These are phyloP conservation scores for Fregata magnificens DNA, from an alignment of 2,113 vertebrate species.

Conservation along the genomic window DNA sequence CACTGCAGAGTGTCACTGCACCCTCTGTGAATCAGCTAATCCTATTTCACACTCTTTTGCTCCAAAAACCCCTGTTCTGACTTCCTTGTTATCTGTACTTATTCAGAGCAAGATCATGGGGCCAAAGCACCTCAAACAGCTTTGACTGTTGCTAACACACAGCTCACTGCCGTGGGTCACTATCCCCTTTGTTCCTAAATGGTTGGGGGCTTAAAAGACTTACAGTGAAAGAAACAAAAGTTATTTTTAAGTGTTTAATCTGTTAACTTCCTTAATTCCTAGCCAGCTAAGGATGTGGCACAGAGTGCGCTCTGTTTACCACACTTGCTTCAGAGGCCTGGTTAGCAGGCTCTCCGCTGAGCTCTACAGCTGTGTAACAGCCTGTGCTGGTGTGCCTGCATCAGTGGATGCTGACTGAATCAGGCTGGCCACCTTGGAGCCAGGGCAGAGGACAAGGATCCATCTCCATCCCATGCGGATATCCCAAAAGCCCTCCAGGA, in stretches of 20 bases:
- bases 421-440: background rate
- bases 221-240: background rate
- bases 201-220: background rate
- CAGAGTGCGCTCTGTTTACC: background rate
- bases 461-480: background rate
- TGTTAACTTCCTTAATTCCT: slow-evolving; percentile 20
- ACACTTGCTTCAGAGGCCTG: background rate
- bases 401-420: background rate
- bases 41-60: slow-evolving; percentile 64
- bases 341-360: background rate
- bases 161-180: background rate
- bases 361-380: background rate
- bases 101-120: background rate
- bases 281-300: background rate
- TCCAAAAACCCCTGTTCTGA: background rate
- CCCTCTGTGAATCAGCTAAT: slow-evolving; percentile 62
- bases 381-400: background rate
- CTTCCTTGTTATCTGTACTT: slow-evolving; percentile 14
- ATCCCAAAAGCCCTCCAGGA: background rate
- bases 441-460: background rate
- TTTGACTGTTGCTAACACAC: background rate
- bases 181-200: slow-evolving; percentile 10
- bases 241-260: slow-evolving; percentile 38
- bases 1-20: background rate
- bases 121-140: background rate